phyloP scores from a whole-genome alignment of 2,888 invertebrate genomes.

The Spodoptera picta region DNA sequence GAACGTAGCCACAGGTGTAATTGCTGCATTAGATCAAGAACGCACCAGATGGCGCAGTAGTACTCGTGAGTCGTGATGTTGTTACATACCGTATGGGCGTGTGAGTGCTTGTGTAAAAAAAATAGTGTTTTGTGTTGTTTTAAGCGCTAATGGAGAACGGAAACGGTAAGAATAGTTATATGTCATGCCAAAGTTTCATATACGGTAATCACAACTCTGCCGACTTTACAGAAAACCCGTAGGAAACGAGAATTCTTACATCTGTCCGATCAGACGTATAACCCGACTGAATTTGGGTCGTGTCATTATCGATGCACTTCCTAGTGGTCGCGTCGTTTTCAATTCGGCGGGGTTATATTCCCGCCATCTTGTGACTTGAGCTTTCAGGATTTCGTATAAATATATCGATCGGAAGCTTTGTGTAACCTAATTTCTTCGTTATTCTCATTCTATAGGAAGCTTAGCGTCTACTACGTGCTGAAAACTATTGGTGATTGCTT shows the following conservation, averaged over 20 bases:
- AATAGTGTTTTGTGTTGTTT: constrained; percentile 85
- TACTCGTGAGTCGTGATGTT: constrained; percentile 87
- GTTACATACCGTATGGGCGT: constrained; percentile 86
- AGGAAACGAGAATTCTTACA: constrained; percentile 82
- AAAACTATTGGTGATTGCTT: constrained; percentile 38
- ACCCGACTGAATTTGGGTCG: constrained; percentile 80
- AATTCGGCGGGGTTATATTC: constrained; percentile 76
- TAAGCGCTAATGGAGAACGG: constrained; percentile 77
- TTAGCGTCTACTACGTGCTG: constrained; percentile 51
- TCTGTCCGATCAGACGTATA: constrained; percentile 84
- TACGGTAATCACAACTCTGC: constrained; percentile 61
- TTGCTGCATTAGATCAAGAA: constrained; percentile 64
- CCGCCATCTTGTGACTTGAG: constrained; percentile 86
- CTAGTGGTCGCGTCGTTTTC: constrained; percentile 65
- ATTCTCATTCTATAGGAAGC: constrained; percentile 63
- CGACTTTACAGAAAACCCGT: constrained; percentile 74
- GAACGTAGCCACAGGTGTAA: constrained; percentile 75
- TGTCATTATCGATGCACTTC: constrained; percentile 68
- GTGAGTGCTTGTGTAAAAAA: constrained; percentile 87
- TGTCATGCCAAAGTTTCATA: constrained; percentile 56
- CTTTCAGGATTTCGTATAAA: constrained; percentile 85
- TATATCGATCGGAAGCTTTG: constrained; percentile 84
- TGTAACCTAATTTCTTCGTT: constrained; percentile 77
- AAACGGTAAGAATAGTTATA: constrained; percentile 79
- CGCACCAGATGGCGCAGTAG: constrained; percentile 85